Evolutionary conservation across 2,888 invertebrate species (phyloP).

Genomic region (Cheilosia grossa): DNA sequence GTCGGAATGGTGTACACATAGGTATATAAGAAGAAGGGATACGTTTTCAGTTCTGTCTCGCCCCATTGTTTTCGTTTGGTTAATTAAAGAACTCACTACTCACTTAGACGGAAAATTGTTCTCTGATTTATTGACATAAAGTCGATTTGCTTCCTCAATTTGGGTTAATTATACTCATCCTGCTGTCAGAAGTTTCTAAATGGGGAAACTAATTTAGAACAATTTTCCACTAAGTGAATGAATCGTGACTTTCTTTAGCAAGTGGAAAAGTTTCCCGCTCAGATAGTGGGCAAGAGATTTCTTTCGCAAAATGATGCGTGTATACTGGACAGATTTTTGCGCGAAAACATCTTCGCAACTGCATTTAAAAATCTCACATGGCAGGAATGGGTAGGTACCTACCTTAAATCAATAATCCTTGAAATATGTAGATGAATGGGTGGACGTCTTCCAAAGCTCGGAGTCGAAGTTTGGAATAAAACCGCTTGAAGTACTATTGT

Average conservation of each 20-base stretch:
- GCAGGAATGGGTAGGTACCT: too few species aligned
- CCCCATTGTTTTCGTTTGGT: too few species aligned
- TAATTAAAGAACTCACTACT: slow-evolving; percentile 18
- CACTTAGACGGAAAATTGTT: slow-evolving; percentile 6
- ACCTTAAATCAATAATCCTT: too few species aligned
- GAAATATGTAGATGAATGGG: too few species aligned
- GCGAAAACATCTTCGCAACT: too few species aligned
- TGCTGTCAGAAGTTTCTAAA: slow-evolving; percentile 8
- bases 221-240: slow-evolving; percentile 7
- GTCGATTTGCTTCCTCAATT: slow-evolving; percentile 13
- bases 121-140: slow-evolving; percentile 25
- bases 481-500: too few species aligned
- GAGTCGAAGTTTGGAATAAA: too few species aligned
- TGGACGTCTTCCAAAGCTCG: too few species aligned
- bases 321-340: too few species aligned
- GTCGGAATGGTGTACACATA: too few species aligned
- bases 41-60: background rate
- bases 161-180: slow-evolving; percentile 25
- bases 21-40: background rate
- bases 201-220: slow-evolving; percentile 1
- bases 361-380: too few species aligned
- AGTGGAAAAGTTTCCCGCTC: slow-evolving; percentile 5
- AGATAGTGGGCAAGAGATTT: background rate
- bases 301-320: too few species aligned
- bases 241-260: background rate